These are phyloP conservation scores for Agapornis canus DNA, from an alignment of 2,797 vertebrate genomes.

Conservation along the genomic window DNA sequence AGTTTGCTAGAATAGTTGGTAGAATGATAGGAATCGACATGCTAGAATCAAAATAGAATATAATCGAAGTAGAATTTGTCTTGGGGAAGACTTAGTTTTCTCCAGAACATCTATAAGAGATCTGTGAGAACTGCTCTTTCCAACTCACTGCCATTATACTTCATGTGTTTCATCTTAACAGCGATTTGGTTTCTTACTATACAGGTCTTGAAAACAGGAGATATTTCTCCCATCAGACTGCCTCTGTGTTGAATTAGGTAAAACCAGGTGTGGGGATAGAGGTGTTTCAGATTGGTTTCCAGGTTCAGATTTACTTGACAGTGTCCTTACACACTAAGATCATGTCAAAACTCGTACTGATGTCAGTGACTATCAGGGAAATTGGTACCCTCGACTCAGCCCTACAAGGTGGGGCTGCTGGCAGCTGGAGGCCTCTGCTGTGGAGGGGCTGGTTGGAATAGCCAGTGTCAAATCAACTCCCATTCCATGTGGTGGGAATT, in stretches of 20 bases:
- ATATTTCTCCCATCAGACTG: not conserved
- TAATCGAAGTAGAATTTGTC: not conserved
- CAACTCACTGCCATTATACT: not conserved
- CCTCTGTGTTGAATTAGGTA: not conserved
- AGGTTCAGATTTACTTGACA: not conserved
- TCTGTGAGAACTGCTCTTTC: not conserved
- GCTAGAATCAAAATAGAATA: not conserved
- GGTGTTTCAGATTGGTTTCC: not conserved
- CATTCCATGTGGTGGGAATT: rapidly evolving
- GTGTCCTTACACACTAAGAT: not conserved
- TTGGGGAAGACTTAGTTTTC: not conserved
- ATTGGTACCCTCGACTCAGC: not conserved
- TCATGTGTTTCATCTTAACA: not conserved
- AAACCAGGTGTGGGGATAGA: not conserved
- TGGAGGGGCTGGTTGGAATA: not conserved
- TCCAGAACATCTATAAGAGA: not conserved
- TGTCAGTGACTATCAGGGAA: not conserved
- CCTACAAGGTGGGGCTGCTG: rapidly evolving
- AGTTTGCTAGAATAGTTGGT: not conserved
- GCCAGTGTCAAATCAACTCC: rapidly evolving
- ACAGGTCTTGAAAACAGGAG: not conserved
- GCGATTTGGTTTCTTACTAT: not conserved
- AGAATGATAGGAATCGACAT: not conserved
- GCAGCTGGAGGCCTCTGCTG: not conserved
- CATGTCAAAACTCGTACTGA: not conserved